These are phyloP conservation scores for Tragelaphus eurycerus DNA, from an alignment of 2,797 vertebrate species.

Conservation along the genomic window DNA sequence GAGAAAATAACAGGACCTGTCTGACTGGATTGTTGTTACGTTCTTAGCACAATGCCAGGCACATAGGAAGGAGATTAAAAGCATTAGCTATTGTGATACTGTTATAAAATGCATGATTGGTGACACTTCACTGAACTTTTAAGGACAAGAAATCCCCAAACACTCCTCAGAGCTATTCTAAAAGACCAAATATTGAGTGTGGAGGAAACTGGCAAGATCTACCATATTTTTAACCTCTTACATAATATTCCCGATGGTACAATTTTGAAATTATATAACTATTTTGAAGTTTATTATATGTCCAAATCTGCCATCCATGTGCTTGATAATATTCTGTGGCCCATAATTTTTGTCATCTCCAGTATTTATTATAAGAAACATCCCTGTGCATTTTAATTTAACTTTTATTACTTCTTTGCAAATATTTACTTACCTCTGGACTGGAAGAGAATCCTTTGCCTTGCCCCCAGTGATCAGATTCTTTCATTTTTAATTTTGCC, in stretches of 20 bases:
- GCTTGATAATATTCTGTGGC: conserved; percentile 9
- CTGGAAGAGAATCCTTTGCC: background rate
- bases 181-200: background rate
- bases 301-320: conserved; percentile 16
- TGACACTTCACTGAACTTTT: background rate
- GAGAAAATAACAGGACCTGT: background rate
- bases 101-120: background rate
- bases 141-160: background rate
- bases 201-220: conserved; percentile 9
- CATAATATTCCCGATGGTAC: background rate
- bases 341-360: conserved; percentile 16
- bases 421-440: conserved; percentile 34
- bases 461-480: conserved; percentile 38
- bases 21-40: background rate
- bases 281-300: conserved; percentile 36
- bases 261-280: conserved; percentile 49
- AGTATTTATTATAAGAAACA: conserved; percentile 4
- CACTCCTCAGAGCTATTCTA: background rate
- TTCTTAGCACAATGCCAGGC: background rate
- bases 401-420: conserved; percentile 29
- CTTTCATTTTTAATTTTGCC: conserved; percentile 53
- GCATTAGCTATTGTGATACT: background rate
- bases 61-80: background rate
- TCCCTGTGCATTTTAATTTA: conserved; percentile 29
- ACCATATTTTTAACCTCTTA: conserved; percentile 40